phyloP scores from a whole-genome alignment of 2,888 invertebrate genomes.

The Cheilosia scutellata region DNA sequence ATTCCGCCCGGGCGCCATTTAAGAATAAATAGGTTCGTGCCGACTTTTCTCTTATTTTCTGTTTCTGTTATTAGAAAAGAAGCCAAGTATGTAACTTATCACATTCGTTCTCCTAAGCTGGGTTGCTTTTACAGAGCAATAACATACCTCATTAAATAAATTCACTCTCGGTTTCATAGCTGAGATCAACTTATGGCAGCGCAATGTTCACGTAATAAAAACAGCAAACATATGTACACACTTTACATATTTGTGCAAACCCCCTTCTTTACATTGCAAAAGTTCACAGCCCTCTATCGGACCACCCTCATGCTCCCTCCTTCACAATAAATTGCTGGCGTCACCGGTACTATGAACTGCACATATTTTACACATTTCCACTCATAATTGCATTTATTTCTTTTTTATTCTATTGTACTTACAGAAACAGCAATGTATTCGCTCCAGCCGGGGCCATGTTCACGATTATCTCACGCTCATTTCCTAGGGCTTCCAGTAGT shows the following conservation, averaged over 20 bases:
- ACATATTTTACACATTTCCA: constrained; percentile 2
- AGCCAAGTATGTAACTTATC: too few relatives aligned
- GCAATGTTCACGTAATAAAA: too few relatives aligned
- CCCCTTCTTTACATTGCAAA: background rate
- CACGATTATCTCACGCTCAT: constrained; percentile 89
- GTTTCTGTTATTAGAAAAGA: too few relatives aligned
- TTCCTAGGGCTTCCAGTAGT: constrained; percentile 87
- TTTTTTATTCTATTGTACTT: constrained; percentile 82
- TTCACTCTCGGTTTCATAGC: too few relatives aligned
- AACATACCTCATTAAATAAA: too few relatives aligned
- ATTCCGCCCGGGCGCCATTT: too few relatives aligned
- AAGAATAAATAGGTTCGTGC: too few relatives aligned
- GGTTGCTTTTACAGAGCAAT: too few relatives aligned
- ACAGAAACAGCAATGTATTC: constrained; percentile 94
- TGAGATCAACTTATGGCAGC: too few relatives aligned
- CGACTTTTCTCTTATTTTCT: too few relatives aligned
- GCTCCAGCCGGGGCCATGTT: constrained; percentile 95
- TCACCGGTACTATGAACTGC: background rate
- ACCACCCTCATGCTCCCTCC: background rate
- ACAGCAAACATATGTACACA: background rate
- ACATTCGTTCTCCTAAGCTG: too few relatives aligned
- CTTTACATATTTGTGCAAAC: background rate
- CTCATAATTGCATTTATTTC: constrained; percentile 5
- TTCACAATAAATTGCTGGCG: too few relatives aligned
- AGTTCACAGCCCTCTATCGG: constrained; percentile 5